A percentile compares a stretch with the other conserved stretches of the same genome.
Evolutionary conservation across 2,888 invertebrate species (phyloP).

Genomic region (Aporophyla lueneburgensis): DNA sequence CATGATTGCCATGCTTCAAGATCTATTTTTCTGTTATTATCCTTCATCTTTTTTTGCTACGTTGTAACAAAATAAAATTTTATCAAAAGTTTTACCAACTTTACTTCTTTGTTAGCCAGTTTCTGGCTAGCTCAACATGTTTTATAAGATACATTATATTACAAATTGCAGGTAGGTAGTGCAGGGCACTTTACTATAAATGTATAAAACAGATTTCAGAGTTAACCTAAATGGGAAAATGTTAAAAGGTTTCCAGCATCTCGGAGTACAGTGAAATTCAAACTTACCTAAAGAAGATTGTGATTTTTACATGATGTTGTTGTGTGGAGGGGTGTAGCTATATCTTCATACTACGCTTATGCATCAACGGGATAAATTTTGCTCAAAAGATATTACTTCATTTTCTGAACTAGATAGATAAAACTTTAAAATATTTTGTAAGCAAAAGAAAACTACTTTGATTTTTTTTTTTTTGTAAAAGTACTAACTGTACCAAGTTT

Average conservation of each 20-base stretch:
- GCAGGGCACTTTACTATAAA: not conserved
- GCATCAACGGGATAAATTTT: not conserved
- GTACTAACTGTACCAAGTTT: not conserved
- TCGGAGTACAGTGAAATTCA: not conserved
- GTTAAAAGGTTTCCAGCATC: not conserved
- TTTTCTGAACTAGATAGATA: not conserved
- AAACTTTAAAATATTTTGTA: not conserved
- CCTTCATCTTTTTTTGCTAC: not conserved
- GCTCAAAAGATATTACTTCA: not conserved
- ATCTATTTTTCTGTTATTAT: not conserved
- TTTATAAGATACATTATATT: not conserved
- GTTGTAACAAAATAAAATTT: slow-evolving; percentile 7
- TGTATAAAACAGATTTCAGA: not conserved
- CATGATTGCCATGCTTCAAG: not conserved
- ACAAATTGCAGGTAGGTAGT: not conserved
- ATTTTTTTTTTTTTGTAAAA: not conserved
- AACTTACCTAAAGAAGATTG: not conserved
- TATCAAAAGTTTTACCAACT: not conserved
- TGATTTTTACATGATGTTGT: not conserved
- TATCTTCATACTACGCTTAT: not conserved
- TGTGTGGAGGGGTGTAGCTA: not conserved
- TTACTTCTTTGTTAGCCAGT: not conserved
- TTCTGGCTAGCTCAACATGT: too few relatives aligned
- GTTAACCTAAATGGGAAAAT: not conserved
- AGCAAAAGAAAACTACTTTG: not conserved